Evolutionary conservation across 2,888 invertebrate genomes (phyloP), one percentile per base, ranked within the genome.

Genomic region (Drosophila pseudotakahashii): DNA sequence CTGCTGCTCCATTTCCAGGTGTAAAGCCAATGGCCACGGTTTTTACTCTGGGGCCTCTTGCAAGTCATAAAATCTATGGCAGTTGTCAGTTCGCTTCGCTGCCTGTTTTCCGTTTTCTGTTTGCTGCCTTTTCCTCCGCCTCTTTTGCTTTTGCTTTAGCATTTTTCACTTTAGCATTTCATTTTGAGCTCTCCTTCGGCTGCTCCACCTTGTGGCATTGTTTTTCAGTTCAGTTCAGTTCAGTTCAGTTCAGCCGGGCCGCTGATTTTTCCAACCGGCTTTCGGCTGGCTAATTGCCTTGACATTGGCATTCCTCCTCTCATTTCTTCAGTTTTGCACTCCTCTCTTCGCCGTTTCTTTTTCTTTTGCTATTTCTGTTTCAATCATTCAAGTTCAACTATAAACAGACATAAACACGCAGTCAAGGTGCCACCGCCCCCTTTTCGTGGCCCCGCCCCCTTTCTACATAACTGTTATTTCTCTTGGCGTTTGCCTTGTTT

Each of bases 201-300:
- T 19, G 50, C 55, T 61, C 47, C 55, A 66, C 61, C 67, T 71
- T 51, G 71, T 55, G 70, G 70, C 70, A 71, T 71, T 71, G 70
- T 71, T 70, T 70, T 69, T 60, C 59, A 71, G 57, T 42, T 42
- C 42, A 19, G n/a, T 11, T 11, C 53, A 52, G 58, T 69, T 60
- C 59, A 71, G 57, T 42, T 42, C 42, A 19, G n/a, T 11, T 11
- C 53, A 52, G 58, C 41, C 39, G 39, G 10, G 16, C 48, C 74
- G 73, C 78, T 79, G 81, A 78, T 79, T 87, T 86, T 80, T 81
- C 79, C 87, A 88, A 88, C 88, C 86, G 85, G 86, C 85, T 85
- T 88, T 86, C 78, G 73, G 86, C 80, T 87, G 73, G 83, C 81
- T 87, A 88, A 87, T 87, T 87, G 84, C 86, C 84, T 86, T 88